phyloP scores from a whole-genome alignment of 1,140 invertebrate genomes.

The Halyomorpha halys region DNA sequence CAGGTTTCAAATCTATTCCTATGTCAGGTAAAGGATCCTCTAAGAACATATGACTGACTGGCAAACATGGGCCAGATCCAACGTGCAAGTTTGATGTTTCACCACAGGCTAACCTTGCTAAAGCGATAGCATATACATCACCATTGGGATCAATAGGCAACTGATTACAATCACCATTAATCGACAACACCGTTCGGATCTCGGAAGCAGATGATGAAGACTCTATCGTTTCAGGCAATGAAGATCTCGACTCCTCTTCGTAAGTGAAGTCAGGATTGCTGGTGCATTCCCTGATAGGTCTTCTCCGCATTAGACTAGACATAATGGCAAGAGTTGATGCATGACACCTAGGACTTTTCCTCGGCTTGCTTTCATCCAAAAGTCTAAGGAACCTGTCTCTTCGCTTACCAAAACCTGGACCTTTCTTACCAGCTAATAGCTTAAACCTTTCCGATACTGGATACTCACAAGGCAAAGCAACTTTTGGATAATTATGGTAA shows the following conservation, averaged over 20 bases:
- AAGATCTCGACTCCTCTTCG: constrained; percentile 18
- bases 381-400: background rate
- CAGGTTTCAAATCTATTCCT: background rate
- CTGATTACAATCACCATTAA: background rate
- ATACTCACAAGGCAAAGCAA: constrained; percentile 67
- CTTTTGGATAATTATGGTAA: constrained; percentile 40
- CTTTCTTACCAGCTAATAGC: constrained; percentile 32
- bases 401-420: constrained; percentile 24
- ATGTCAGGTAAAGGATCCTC: background rate
- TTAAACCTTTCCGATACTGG: constrained; percentile 43
- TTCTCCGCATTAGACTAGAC: constrained; percentile 42
- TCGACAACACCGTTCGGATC: background rate
- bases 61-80: background rate
- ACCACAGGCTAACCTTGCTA: constrained; percentile 4
- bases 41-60: constrained; percentile 1
- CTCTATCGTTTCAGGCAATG: constrained; percentile 21
- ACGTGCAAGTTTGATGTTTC: background rate
- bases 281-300: constrained; percentile 17
- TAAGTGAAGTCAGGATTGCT: constrained; percentile 16
- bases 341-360: constrained; percentile 75
- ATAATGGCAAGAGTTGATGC: constrained; percentile 73
- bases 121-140: background rate
- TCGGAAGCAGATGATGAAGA: constrained; percentile 9
- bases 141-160: background rate
- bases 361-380: constrained; percentile 45